phyloP scores from a whole-genome alignment of 2,888 invertebrate genomes.

The Microplitis deprimator region DNA sequence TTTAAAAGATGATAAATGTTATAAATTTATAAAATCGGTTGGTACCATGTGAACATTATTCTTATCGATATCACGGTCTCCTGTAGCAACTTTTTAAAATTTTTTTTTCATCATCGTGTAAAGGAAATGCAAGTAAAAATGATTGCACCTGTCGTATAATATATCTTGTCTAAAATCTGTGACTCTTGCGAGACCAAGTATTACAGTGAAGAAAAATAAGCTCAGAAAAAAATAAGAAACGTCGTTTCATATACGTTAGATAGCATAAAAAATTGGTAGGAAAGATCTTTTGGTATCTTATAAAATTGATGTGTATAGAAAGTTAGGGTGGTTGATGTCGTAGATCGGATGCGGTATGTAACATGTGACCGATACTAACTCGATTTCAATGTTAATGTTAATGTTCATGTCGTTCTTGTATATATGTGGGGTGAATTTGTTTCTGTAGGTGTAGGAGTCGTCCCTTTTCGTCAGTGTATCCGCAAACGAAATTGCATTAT shows the following conservation, averaged over 20 bases:
- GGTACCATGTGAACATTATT: slow-evolving; percentile 1
- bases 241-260: not conserved
- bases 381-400: not conserved
- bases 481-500: slow-evolving; percentile 62
- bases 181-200: not conserved
- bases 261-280: not conserved
- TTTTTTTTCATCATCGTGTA: not conserved
- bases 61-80: slow-evolving; percentile 1
- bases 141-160: slow-evolving; percentile 10
- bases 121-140: not conserved
- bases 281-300: not conserved
- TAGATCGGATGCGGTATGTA: not conserved
- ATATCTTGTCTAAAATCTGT: slow-evolving; percentile 5
- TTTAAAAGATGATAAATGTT: slow-evolving; percentile 14
- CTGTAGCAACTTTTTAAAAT: not conserved
- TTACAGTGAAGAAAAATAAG: not conserved
- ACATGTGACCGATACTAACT: not conserved
- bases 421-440: slow-evolving; percentile 37
- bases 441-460: slow-evolving; percentile 37
- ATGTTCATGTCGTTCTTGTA: not conserved
- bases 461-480: slow-evolving; percentile 47
- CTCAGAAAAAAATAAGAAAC: not conserved
- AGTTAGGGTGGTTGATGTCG: not conserved
- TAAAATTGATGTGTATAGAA: not conserved
- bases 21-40: not conserved